These are phyloP conservation scores for Melanerpes formicivorus DNA, from an alignment of 2,113 vertebrate genomes.

Conservation along the genomic window DNA sequence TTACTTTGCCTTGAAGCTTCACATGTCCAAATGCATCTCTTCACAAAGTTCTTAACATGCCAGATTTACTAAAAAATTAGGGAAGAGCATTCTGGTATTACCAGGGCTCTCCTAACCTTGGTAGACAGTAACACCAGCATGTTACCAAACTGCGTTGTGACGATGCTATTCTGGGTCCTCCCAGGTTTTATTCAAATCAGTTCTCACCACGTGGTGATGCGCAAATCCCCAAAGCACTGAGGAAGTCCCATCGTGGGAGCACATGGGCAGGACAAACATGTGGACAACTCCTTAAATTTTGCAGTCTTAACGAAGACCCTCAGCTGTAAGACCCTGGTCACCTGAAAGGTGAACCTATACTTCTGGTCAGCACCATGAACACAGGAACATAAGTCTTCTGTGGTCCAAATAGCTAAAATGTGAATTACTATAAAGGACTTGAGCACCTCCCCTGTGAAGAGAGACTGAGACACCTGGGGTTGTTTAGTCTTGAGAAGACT, in stretches of 20 bases:
- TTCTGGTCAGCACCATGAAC: neutral
- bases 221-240: neutral
- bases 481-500: no score
- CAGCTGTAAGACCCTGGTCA: neutral
- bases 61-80: conserved; percentile 11
- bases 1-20: conserved; percentile 60
- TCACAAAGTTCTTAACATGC: neutral
- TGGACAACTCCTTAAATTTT: neutral
- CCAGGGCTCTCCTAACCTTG: neutral
- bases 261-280: neutral
- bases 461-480: no score
- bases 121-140: neutral
- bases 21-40: conserved; percentile 51
- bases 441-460: no score
- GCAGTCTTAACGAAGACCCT: neutral
- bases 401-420: neutral
- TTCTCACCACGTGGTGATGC: neutral
- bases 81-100: neutral
- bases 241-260: fast-evolving
- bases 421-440: neutral
- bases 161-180: neutral
- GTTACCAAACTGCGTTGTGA: neutral
- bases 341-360: neutral
- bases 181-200: neutral
- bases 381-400: neutral